phyloP scores from a whole-genome alignment of 2,797 vertebrate species.

The Dendrocincla tyrannina region DNA sequence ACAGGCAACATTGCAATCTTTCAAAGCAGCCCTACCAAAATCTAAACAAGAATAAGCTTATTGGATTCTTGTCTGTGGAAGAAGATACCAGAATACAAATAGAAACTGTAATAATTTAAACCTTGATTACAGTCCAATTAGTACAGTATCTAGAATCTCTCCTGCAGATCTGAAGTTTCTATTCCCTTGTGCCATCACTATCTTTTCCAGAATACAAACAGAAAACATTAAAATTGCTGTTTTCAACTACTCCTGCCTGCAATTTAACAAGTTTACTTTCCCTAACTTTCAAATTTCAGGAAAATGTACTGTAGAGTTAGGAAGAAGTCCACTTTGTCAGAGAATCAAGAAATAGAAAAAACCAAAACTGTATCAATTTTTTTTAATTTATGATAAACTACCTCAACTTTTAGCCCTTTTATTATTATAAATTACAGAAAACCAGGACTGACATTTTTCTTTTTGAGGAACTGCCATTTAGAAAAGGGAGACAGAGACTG shows the following conservation, averaged over 20 bases:
- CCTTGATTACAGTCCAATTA: not conserved
- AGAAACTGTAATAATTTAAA: not conserved
- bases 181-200: not conserved
- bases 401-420: not conserved
- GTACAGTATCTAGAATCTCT: not conserved
- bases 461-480: not conserved
- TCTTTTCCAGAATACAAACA: not conserved
- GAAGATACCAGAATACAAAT: not conserved
- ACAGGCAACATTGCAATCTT: not conserved
- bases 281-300: not conserved
- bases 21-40: not conserved
- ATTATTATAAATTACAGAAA: not conserved
- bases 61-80: not conserved
- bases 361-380: too few relatives aligned
- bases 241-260: not conserved
- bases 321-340: not conserved
- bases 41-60: not conserved
- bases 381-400: not conserved
- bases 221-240: not conserved
- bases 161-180: not conserved
- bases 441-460: not conserved
- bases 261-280: not conserved
- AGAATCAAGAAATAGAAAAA: not conserved
- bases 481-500: not conserved
- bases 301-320: not conserved